Evolutionary conservation across 2,797 vertebrate species (phyloP).

Genomic region (Crypturellus tataupa): DNA sequence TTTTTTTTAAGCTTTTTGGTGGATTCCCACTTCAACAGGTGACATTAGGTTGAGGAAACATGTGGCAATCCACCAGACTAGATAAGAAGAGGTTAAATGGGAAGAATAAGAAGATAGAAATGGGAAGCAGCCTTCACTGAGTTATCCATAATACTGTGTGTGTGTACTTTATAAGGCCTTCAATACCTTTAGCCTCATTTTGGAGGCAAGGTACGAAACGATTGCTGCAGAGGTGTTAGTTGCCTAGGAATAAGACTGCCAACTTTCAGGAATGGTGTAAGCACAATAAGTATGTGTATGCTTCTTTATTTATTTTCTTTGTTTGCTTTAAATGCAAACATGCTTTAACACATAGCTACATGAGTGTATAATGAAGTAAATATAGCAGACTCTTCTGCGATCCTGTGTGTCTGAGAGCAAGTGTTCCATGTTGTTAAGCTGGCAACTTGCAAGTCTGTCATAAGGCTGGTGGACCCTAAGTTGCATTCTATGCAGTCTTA

Average conservation of each 20-base stretch:
- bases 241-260: not conserved
- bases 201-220: not conserved
- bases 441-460: not conserved
- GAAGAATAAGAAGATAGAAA: not conserved
- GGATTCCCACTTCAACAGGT: not conserved
- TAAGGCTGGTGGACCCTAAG: not conserved
- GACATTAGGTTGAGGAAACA: not conserved
- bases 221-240: not conserved
- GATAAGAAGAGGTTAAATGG: not conserved
- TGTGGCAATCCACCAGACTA: not conserved
- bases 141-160: not conserved
- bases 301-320: not conserved
- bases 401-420: not conserved
- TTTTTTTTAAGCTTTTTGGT: not conserved
- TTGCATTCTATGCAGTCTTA: not conserved
- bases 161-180: not conserved
- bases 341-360: not conserved
- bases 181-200: not conserved
- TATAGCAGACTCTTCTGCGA: not conserved
- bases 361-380: not conserved
- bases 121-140: not conserved
- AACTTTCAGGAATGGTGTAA: not conserved
- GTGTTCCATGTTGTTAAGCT: not conserved
- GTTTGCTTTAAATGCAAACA: not conserved
- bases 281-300: not conserved